Conservation (phyloP, 2,797 vertebrate species). For the Linurgus olivaceus region DNA sequence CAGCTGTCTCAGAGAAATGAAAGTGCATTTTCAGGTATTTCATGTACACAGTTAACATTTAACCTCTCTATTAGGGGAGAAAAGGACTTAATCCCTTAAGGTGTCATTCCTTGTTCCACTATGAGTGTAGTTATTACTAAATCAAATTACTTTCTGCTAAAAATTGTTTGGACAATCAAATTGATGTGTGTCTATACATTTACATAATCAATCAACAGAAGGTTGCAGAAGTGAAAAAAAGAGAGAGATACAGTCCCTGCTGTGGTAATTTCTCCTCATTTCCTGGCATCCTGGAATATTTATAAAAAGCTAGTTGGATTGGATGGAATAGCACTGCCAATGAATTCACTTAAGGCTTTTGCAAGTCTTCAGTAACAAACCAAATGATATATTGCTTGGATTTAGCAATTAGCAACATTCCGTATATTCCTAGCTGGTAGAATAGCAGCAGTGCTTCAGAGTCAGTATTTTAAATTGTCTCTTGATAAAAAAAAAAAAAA, state of each 20-base stretch:
- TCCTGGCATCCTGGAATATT: not conserved
- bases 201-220: not conserved
- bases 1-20: not conserved
- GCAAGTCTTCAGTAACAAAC: not conserved
- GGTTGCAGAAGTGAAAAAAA: not conserved
- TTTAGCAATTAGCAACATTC: not conserved
- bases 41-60: not conserved
- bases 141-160: not conserved
- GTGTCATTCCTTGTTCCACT: not conserved
- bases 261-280: not conserved
- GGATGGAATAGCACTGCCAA: not conserved
- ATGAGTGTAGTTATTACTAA: not conserved
- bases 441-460: not conserved
- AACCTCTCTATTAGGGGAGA: not conserved
- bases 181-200: not conserved
- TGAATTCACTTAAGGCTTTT: not conserved
- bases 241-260: not conserved
- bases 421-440: not conserved
- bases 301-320: not conserved
- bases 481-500: not conserved
- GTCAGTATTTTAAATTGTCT: not conserved
- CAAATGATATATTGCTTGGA: not conserved
- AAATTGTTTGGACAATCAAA: not conserved
- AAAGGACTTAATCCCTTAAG: not conserved
- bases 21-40: not conserved